Evolutionary conservation across 2,888 invertebrate species (phyloP).

Genomic region (Macrophya annulata): DNA sequence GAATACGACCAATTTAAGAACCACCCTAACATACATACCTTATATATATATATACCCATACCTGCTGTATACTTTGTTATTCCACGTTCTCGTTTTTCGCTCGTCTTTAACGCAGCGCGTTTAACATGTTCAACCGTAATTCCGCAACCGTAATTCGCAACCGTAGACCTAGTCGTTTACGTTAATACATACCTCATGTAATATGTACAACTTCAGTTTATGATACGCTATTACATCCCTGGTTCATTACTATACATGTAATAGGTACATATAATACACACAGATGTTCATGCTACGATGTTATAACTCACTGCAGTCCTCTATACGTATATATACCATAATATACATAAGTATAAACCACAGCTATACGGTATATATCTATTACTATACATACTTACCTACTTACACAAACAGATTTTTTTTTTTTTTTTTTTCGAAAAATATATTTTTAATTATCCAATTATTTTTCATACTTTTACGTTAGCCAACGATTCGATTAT

Average conservation of each 20-base stretch:
- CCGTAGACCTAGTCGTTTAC: constrained; percentile 68
- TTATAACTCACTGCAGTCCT: constrained; percentile 29
- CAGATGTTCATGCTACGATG: constrained; percentile 42
- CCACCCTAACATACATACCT: not conserved
- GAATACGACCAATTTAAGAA: too few relatives aligned
- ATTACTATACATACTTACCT: not conserved
- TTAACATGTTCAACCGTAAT: constrained; percentile 75
- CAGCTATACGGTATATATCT: too few relatives aligned
- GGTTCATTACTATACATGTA: constrained; percentile 17
- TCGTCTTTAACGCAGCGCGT: constrained; percentile 69
- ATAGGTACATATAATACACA: not conserved
- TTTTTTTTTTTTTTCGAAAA: too few relatives aligned
- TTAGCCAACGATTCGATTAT: not conserved
- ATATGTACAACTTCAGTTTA: constrained; percentile 29
- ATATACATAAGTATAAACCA: too few relatives aligned
- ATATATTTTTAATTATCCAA: not conserved
- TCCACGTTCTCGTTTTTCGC: constrained; percentile 74
- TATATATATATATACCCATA: not conserved
- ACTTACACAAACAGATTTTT: not conserved
- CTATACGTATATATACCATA: not conserved
- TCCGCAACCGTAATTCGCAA: constrained; percentile 66
- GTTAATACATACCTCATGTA: constrained; percentile 39
- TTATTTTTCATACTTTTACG: not conserved
- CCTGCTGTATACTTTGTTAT: constrained; percentile 69
- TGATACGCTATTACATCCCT: constrained; percentile 23